phyloP scores from a whole-genome alignment of 2,888 invertebrate genomes.

The Chelonus formosanus region DNA sequence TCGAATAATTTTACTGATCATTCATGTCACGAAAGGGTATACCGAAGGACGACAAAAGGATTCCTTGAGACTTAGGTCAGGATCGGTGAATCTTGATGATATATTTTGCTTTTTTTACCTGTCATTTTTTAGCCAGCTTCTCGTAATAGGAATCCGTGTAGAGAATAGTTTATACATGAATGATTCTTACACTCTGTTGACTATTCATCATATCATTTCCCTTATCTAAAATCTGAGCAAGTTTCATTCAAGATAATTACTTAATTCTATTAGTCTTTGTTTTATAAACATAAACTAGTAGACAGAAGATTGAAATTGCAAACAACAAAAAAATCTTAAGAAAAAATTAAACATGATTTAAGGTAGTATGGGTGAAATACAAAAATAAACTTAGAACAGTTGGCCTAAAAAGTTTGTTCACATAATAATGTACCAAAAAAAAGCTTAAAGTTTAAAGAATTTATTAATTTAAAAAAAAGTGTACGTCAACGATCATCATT shows the following conservation, averaged over 20 bases:
- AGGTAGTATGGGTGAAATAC: no score
- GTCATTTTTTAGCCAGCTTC: not conserved
- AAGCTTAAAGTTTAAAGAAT: no score
- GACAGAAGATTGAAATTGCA: not conserved
- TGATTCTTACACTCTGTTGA: not conserved
- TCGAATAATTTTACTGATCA: slow-evolving; percentile 6
- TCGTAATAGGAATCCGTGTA: not conserved
- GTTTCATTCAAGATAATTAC: not conserved
- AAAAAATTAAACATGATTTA: no score
- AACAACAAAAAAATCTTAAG: no score
- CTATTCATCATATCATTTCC: slow-evolving; percentile 5
- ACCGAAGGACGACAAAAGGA: slow-evolving; percentile 40
- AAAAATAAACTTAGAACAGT: no score
- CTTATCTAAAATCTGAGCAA: no score
- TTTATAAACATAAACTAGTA: slow-evolving; percentile 3
- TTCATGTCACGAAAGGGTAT: slow-evolving; percentile 18
- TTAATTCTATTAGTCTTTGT: not conserved
- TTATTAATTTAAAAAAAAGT: no score
- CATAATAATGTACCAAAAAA: no score
- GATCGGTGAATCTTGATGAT: slow-evolving; percentile 28
- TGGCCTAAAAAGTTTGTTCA: no score
- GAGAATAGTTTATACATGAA: not conserved
- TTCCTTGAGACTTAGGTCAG: slow-evolving; percentile 45
- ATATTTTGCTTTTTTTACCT: slow-evolving; percentile 7
- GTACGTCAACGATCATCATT: no score